Conservation (phyloP, 2,888 invertebrate species). For the Cerastis leucographa region DNA sequence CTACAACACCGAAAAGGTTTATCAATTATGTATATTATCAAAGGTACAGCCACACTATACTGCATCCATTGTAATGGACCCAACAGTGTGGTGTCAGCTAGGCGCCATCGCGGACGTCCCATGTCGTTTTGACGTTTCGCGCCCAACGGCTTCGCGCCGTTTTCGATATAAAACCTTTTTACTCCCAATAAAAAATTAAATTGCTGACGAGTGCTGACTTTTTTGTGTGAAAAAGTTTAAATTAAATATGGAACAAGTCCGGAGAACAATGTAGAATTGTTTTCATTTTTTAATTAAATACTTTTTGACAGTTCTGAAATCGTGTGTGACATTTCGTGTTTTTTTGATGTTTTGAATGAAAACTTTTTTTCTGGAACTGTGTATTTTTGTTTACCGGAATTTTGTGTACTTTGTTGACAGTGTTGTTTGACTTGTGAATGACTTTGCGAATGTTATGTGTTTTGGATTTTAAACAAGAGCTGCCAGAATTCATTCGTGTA, state of each 20-base stretch:
- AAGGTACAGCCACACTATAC: slow-evolving; percentile 50
- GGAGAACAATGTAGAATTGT: slow-evolving; percentile 48
- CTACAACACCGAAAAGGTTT: slow-evolving; percentile 25
- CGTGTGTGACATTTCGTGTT: slow-evolving; percentile 48
- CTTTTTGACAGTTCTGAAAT: slow-evolving; percentile 57
- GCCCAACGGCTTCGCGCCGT: slow-evolving; percentile 65
- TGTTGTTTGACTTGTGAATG: slow-evolving; percentile 52
- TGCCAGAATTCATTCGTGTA: slow-evolving; percentile 2
- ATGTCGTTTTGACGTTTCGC: slow-evolving; percentile 70
- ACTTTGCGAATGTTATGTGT: slow-evolving; percentile 40
- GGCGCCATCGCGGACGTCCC: slow-evolving; percentile 72
- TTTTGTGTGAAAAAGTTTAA: slow-evolving; percentile 57
- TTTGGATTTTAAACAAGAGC: slow-evolving; percentile 42
- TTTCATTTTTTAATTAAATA: slow-evolving; percentile 61
- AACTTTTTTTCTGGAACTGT: slow-evolving; percentile 18
- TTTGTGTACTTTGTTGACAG: slow-evolving; percentile 42
- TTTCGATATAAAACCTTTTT: slow-evolving; percentile 47
- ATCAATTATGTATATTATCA: slow-evolving; percentile 43
- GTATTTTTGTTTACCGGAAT: slow-evolving; percentile 22
- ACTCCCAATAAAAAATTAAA: slow-evolving; percentile 44
- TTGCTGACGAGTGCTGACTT: slow-evolving; percentile 46
- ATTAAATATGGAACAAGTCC: slow-evolving; percentile 55
- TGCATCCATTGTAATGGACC: slow-evolving; percentile 63
- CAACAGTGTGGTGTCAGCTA: slow-evolving; percentile 75
- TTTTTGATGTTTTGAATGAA: slow-evolving; percentile 30